Percentiles rank a stretch among this genome's conserved stretches.
Conservation (phyloP, 2,113 vertebrate genomes). For the Vombatus ursinus region DNA sequence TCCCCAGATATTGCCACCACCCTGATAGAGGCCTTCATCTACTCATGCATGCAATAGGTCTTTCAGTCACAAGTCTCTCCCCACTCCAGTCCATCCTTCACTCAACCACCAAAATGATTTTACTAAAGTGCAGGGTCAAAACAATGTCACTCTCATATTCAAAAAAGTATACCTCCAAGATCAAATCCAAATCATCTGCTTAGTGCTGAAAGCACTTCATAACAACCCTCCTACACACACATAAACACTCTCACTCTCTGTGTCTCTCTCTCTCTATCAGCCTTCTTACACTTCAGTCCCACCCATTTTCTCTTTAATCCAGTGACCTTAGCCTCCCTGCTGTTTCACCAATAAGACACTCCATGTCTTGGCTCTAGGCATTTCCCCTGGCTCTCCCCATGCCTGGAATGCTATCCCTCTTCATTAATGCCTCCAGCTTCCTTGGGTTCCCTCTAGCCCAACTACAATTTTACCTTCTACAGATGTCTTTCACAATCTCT, state of each 20-base stretch:
- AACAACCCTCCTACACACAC: neutral
- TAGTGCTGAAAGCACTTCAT: neutral
- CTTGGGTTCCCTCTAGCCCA: too few relatives aligned
- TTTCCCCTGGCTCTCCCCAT: neutral
- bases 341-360: too few relatives aligned
- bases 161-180: neutral
- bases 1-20: neutral
- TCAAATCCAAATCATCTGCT: neutral
- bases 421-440: neutral
- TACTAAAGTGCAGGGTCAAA: neutral
- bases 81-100: too few relatives aligned
- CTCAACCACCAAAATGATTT: neutral
- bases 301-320: too few relatives aligned
- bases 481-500: neutral
- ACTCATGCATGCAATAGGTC: neutral
- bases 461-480: neutral
- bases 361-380: too few relatives aligned
- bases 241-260: neutral
- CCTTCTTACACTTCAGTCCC: too few relatives aligned
- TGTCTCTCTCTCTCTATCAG: too few relatives aligned
- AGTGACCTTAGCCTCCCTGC: too few relatives aligned
- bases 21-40: neutral
- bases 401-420: too few relatives aligned
- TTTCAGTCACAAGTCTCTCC: neutral
- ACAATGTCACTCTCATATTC: neutral